Conservation (phyloP, 2,888 invertebrate genomes). For the Sphaeridia pumilis region DNA sequence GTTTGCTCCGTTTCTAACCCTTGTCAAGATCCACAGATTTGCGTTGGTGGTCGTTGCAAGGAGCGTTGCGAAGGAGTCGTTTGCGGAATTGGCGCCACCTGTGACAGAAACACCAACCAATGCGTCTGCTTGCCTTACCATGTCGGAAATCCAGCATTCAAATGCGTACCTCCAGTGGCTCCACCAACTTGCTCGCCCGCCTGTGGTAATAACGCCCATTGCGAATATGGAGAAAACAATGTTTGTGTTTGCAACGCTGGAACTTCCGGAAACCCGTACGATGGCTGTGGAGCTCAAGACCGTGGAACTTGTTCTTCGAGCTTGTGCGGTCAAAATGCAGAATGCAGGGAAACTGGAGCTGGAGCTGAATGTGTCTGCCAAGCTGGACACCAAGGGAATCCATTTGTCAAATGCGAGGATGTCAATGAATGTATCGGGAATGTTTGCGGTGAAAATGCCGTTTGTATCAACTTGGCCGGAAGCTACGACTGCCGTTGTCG, state of each 20-base stretch:
- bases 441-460: slow-evolving; percentile 52
- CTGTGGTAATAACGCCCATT: slow-evolving; percentile 74
- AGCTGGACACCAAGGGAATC: slow-evolving; percentile 72
- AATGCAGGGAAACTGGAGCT: slow-evolving; percentile 63
- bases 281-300: slow-evolving; percentile 59
- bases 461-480: slow-evolving; percentile 79
- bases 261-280: slow-evolving; percentile 76
- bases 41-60: slow-evolving; percentile 77
- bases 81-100: slow-evolving; percentile 78
- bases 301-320: slow-evolving; percentile 59
- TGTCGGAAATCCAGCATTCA: slow-evolving; percentile 73
- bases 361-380: slow-evolving; percentile 67
- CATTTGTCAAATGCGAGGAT: slow-evolving; percentile 68
- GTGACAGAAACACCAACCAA: slow-evolving; percentile 65
- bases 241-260: slow-evolving; percentile 73
- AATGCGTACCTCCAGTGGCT: slow-evolving; percentile 77
- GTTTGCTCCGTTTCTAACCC: slow-evolving; percentile 63
- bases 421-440: slow-evolving; percentile 68
- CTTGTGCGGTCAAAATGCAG: slow-evolving; percentile 65
- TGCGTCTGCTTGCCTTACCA: slow-evolving; percentile 79
- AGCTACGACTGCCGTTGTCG: slow-evolving; percentile 81
- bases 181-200: slow-evolving; percentile 66
- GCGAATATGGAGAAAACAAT: slow-evolving; percentile 65
- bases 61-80: slow-evolving; percentile 74
- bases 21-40: slow-evolving; percentile 65